Base-by-base conservation (phyloP, 2,113 vertebrate species). In the Pogonocichla stellata region DNA sequence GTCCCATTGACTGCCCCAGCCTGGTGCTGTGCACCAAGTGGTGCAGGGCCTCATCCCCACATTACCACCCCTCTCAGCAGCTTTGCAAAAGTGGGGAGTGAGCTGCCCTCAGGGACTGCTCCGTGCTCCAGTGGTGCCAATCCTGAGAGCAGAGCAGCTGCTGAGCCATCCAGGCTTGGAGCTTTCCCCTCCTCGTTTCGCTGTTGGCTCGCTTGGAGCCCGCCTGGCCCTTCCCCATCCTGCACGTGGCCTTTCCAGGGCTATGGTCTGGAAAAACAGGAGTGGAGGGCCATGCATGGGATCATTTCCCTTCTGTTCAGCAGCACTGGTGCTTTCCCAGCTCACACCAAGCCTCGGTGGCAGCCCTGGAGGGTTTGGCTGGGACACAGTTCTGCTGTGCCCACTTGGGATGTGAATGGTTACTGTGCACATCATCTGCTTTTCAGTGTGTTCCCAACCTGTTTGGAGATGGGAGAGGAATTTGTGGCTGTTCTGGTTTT, bases 81-180 rank as follows among this genome's bases (percentile, higher is more conserved):
- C 24, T 66, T 43, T 75, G 64, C 24, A 53, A 47, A 88, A 82
- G 84, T 47, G 40, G 60, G 45, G 62, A 66, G 75, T 20, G 33
- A 33, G 9, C 43, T 74, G 88, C 72, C 24, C 4, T 42, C 8
- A 2, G 0, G 86, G 58, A 33, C 45, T 10, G 36, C 58, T 93
- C 50, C 14, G 3, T 65, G 56, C 65, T 45, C 45, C 47, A 56
- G 74, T 3, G 0, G n/a, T 80, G 80, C 56, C 89, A 31, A 10
- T 51, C 84, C 79, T 60, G 70, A 77, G 25, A 22, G 77, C 29
- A 28, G 74, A 97, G 88, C 98, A 97, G 97, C 96, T 94, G 88
- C 57, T 2, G 57, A 93, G 58, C 90, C 95, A 90, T 18, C 40
- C 66, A 90, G 56, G 31, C 45, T 34, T 88, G 96, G 96, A 94